Evolutionary conservation across 2,888 invertebrate species (phyloP).

Genomic region (Amiota mariae): DNA sequence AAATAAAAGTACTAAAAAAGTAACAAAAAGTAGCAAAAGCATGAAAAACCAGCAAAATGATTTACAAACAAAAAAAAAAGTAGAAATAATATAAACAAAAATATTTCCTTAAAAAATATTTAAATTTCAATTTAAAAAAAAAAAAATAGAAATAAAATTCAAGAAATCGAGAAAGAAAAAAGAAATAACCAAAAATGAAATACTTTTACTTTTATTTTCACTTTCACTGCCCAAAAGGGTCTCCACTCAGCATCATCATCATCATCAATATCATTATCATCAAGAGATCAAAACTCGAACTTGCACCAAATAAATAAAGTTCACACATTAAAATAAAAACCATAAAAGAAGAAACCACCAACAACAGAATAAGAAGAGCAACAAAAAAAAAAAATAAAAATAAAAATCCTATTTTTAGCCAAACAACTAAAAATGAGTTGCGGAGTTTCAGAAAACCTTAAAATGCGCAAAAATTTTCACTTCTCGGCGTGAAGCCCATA

Average conservation of each 20-base stretch:
- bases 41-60: not conserved
- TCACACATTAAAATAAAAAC: not conserved
- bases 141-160: slow-evolving; percentile 29
- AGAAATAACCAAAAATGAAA: slow-evolving; percentile 37
- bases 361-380: slow-evolving; percentile 26
- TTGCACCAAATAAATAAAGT: too few relatives aligned
- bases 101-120: too few relatives aligned
- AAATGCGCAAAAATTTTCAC: too few relatives aligned
- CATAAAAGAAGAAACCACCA: slow-evolving; percentile 42
- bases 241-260: slow-evolving; percentile 12
- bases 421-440: not conserved
- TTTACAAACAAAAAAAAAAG: slow-evolving; percentile 32
- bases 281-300: not conserved
- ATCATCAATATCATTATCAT: not conserved
- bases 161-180: slow-evolving; percentile 34
- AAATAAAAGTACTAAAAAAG: slow-evolving; percentile 4
- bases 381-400: slow-evolving; percentile 1
- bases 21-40: not conserved
- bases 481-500: too few relatives aligned
- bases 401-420: slow-evolving; percentile 16
- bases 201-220: slow-evolving; percentile 63
- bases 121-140: slow-evolving; percentile 13
- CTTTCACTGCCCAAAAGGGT: slow-evolving; percentile 61
- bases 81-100: slow-evolving; percentile 20
- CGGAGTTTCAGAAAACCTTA: not conserved